These are phyloP conservation scores for Heliconius ismenius DNA, from an alignment of 2,888 invertebrate genomes.

Conservation along the genomic window DNA sequence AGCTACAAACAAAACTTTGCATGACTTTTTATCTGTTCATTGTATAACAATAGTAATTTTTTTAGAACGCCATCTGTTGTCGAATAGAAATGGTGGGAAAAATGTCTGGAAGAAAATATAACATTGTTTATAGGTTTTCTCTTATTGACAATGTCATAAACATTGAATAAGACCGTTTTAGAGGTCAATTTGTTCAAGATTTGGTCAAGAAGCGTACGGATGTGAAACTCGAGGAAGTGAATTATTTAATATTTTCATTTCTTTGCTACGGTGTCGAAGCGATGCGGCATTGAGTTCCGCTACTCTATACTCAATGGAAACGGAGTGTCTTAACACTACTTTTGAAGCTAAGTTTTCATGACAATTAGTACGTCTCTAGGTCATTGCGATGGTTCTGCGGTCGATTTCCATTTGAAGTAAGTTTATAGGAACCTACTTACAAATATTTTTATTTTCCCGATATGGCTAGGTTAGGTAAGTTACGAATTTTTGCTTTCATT, in stretches of 20 bases:
- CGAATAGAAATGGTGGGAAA: slow-evolving; percentile 68
- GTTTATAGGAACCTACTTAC: not conserved
- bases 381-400: not conserved
- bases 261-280: too few species aligned
- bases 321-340: too few species aligned
- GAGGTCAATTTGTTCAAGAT: slow-evolving; percentile 38
- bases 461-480: not conserved
- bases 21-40: slow-evolving; percentile 40
- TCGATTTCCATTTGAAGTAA: not conserved
- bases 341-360: not conserved
- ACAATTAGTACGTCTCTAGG: not conserved
- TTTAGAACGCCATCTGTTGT: slow-evolving; percentile 65
- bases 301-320: too few species aligned
- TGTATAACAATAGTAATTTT: slow-evolving; percentile 48
- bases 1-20: not conserved
- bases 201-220: too few species aligned
- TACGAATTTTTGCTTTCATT: not conserved
- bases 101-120: slow-evolving; percentile 50
- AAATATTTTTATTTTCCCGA: too few species aligned
- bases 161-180: slow-evolving; percentile 27
- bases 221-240: too few species aligned
- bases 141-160: slow-evolving; percentile 43
- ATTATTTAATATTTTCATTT: too few species aligned
- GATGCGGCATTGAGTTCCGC: too few species aligned
- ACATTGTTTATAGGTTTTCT: slow-evolving; percentile 50